Percentiles rank a stretch among this genome's conserved stretches.
phyloP scores from a whole-genome alignment of 1,140 invertebrate genomes.

The Apis florea region DNA sequence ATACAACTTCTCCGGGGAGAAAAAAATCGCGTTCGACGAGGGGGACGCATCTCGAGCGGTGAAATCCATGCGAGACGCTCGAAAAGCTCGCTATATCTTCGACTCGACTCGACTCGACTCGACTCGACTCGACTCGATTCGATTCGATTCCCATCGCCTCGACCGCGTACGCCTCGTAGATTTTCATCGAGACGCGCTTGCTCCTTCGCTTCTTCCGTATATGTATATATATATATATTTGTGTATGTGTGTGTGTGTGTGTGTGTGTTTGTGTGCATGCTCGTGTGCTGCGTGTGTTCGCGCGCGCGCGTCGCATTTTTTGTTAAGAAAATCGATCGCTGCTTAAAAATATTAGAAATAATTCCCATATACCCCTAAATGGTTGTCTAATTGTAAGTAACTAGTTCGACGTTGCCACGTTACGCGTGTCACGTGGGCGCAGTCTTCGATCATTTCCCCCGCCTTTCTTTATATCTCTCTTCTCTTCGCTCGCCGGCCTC shows the following conservation, averaged over 20 bases:
- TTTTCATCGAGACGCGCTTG: constrained; percentile 60
- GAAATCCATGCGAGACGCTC: background rate
- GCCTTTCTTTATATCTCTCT: constrained; percentile 4
- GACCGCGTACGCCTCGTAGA: background rate
- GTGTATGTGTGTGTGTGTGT: background rate
- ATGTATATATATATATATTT: background rate
- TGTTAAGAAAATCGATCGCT: constrained; percentile 60
- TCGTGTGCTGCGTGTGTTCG: background rate
- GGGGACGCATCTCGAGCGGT: constrained; percentile 32
- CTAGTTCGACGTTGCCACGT: constrained; percentile 77
- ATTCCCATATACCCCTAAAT: constrained; percentile 76
- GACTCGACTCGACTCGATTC: background rate
- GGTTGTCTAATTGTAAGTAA: constrained; percentile 71
- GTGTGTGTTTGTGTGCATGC: fast-evolving
- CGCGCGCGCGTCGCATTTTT: background rate
- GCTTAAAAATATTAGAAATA: constrained; percentile 73
- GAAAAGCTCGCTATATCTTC: background rate
- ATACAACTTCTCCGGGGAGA: constrained; percentile 70
- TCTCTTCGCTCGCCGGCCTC: no score
- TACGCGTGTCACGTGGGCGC: constrained; percentile 65
- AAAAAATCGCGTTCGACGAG: constrained; percentile 60
- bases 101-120: no score
- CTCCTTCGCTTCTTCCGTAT: constrained; percentile 32
- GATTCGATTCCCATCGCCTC: background rate
- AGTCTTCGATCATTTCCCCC: constrained; percentile 61